A percentile compares a stretch with the other conserved stretches of the same genome.
Evolutionary conservation across 2,113 vertebrate species (phyloP).

Genomic region (Rhipidura dahli): DNA sequence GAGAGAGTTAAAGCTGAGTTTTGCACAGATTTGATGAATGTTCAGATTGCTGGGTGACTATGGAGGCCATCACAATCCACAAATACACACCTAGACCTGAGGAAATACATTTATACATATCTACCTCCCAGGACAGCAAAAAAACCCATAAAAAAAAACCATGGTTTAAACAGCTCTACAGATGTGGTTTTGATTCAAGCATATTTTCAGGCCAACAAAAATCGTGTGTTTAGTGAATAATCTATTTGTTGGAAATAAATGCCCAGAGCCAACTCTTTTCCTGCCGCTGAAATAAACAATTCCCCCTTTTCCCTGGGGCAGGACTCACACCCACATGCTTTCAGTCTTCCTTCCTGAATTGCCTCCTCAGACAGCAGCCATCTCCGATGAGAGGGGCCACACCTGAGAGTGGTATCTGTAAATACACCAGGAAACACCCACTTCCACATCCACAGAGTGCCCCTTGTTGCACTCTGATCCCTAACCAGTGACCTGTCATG

Average conservation of each 20-base stretch:
- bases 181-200: background rate
- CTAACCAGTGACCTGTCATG: background rate
- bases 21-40: background rate
- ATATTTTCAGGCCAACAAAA: conserved; percentile 28
- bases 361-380: background rate
- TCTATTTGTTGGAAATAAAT: conserved; percentile 43
- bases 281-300: conserved; percentile 46
- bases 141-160: background rate
- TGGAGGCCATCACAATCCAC: background rate
- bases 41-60: fast-evolving
- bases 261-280: conserved; percentile 5
- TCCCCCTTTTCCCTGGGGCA: conserved; percentile 20
- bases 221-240: conserved; percentile 5
- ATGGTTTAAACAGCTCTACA: background rate
- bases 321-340: conserved; percentile 40
- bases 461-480: background rate
- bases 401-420: conserved; percentile 52
- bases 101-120: background rate
- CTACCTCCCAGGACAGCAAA: background rate
- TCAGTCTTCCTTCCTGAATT: conserved; percentile 44
- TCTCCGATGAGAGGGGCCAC: conserved; percentile 32
- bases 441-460: background rate
- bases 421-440: background rate
- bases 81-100: background rate
- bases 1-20: background rate